phyloP scores from a whole-genome alignment of 2,888 invertebrate genomes.

The Cantharis lateralis region DNA sequence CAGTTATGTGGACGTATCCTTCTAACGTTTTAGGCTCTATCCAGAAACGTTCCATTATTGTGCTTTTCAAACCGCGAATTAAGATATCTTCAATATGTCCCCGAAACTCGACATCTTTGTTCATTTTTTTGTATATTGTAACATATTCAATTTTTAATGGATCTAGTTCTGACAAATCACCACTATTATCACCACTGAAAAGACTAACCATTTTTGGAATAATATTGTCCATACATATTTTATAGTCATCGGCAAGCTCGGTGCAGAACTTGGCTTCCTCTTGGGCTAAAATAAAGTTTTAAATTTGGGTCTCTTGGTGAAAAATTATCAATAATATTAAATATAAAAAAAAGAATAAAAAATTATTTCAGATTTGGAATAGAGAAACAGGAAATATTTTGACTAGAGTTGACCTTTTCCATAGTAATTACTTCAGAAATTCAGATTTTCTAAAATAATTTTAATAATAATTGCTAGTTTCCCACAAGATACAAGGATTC shows the following conservation, averaged over 20 bases:
- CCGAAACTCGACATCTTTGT: conserved; percentile 67
- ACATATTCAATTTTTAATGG: conserved; percentile 71
- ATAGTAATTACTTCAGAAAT: too few relatives aligned
- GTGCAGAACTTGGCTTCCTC: conserved; percentile 67
- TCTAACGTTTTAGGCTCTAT: neutral
- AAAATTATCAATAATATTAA: too few relatives aligned
- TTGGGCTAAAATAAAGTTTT: conserved; percentile 67
- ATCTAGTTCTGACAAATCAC: conserved; percentile 68
- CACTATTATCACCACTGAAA: conserved; percentile 66
- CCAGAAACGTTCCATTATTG: neutral
- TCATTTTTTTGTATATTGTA: conserved; percentile 68
- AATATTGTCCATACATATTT: conserved; percentile 65
- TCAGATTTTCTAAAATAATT: too few relatives aligned
- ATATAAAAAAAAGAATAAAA: too few relatives aligned
- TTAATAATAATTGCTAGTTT: too few relatives aligned
- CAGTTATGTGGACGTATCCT: neutral
- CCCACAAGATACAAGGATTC: too few relatives aligned
- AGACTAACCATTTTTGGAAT: conserved; percentile 64
- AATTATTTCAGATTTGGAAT: too few relatives aligned
- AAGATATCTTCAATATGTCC: conserved; percentile 69
- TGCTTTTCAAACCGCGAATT: conserved; percentile 58
- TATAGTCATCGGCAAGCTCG: conserved; percentile 65
- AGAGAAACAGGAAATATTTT: too few relatives aligned
- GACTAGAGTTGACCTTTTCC: too few relatives aligned
- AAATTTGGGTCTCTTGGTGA: too few relatives aligned